These are phyloP conservation scores for Indri indri DNA, from an alignment of 2,113 vertebrate species.

Conservation along the genomic window DNA sequence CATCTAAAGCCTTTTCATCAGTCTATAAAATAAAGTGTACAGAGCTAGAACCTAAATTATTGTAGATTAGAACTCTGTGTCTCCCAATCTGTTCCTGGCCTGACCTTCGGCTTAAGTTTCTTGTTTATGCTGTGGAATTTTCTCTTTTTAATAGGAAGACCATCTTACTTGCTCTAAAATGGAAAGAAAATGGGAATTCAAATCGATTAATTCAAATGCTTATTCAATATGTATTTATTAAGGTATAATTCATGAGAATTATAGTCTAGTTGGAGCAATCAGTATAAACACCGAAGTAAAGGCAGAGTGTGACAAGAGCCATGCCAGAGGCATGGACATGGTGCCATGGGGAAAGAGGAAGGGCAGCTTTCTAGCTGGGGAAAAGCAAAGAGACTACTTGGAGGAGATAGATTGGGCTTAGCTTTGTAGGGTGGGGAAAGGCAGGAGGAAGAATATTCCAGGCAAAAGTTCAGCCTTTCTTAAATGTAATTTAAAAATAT, in stretches of 20 bases:
- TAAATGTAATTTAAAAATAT: not conserved
- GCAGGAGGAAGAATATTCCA: not conserved
- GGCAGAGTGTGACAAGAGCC: not conserved
- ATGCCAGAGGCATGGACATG: not conserved
- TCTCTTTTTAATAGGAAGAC: not conserved
- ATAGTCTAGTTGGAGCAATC: not conserved
- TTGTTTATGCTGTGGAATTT: not conserved
- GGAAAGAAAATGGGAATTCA: not conserved
- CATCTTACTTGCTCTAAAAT: not conserved
- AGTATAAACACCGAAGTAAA: not conserved
- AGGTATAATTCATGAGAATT: not conserved
- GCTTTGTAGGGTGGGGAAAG: not conserved
- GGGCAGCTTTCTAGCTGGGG: not conserved
- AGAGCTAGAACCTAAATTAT: not conserved
- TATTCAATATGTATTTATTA: not conserved
- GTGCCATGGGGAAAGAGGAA: not conserved
- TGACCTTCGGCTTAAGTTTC: not conserved
- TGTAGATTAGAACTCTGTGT: not conserved
- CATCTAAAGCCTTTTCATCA: not conserved
- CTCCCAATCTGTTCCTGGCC: not conserved
- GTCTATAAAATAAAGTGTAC: not conserved
- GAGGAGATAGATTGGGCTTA: not conserved
- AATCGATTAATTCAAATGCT: not conserved
- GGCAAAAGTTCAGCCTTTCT: not conserved
- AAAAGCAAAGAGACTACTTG: not conserved